Base-by-base conservation (phyloP, 2,113 vertebrate genomes). In the Scortum barcoo region DNA sequence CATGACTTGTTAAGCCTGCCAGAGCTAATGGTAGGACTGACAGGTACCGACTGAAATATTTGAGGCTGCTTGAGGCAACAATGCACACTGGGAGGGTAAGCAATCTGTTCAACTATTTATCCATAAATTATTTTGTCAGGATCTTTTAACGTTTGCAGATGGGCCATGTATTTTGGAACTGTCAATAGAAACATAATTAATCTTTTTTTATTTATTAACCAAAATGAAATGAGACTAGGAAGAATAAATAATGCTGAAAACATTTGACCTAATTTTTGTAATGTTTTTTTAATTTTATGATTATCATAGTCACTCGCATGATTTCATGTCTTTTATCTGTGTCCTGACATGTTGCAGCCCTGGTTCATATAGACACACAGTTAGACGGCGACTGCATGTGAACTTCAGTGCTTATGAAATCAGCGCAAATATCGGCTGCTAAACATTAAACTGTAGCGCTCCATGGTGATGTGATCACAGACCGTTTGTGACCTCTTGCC, bases 401-500 rank as follows among this genome's bases (percentile, higher is more conserved):
- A 77, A 57, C 44, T 12, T 36, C 17, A 16, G 6, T 4, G 30
- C 69, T 83, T 83, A 66, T 73, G 77, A 83, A 83, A 62, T 74
- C n/a, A 56, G 56, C 4, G 17, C 66, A 54, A 72, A 71, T 79
- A 60, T 57, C 4, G 3, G 13, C 58, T 24, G 78, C 74, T 84
- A 81, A 81, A 73, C 71, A 73, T 85, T 78, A 72, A 87, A 75
- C 69, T 61, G 46, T 17, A 33, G 66, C 44, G 65, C 83, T 83
- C 69, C 78, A 73, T 4, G 76, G 76, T 42, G 67, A 84, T 69
- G 77, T 78, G 92, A 91, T 86, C 91, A 65, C 83, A 76, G 76
- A 26, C 72, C 69, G 6, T 57, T 68, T 69, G 2, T 86, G 88
- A 89, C 81, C 85, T 69, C 65, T 40, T 28, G 60, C 76, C 81